A percentile compares a stretch with the other conserved stretches of the same genome.
Conservation (phyloP, 2,113 vertebrate genomes). For the Zapornia atra region DNA sequence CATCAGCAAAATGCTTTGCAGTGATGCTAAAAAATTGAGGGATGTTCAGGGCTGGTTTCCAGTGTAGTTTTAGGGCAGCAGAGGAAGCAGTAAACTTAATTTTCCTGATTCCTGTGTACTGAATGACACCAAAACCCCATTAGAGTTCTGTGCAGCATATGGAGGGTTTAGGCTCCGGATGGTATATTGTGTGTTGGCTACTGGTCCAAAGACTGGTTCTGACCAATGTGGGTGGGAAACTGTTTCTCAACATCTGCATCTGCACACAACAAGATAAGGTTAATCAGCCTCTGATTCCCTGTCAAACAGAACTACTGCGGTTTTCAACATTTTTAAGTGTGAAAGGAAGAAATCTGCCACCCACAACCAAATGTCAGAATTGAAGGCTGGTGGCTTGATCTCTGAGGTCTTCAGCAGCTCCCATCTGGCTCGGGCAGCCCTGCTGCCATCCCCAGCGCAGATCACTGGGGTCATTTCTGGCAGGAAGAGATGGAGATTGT, state of each 20-base stretch:
- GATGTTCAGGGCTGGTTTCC: background rate
- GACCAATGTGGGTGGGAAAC: background rate
- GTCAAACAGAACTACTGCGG: background rate
- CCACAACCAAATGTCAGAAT: conserved; percentile 18
- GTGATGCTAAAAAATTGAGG: background rate
- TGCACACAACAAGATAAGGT: background rate
- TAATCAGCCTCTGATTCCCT: background rate
- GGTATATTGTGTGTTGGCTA: accelerated
- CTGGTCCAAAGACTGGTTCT: background rate
- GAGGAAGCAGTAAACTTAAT: background rate
- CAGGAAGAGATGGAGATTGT: background rate
- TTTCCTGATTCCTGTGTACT: background rate
- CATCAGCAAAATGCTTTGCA: background rate
- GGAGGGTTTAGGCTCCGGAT: accelerated
- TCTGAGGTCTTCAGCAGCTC: conserved; percentile 14
- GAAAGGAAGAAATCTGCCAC: conserved; percentile 19
- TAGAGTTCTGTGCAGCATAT: accelerated
- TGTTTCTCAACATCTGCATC: background rate
- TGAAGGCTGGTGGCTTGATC: conserved; percentile 27
- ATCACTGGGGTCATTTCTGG: background rate
- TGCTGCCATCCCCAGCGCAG: background rate
- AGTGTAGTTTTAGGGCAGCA: background rate
- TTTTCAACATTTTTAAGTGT: background rate
- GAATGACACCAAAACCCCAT: background rate
- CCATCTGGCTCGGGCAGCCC: background rate